phyloP scores from a whole-genome alignment of 2,797 vertebrate genomes.

The Sus cebifrons region DNA sequence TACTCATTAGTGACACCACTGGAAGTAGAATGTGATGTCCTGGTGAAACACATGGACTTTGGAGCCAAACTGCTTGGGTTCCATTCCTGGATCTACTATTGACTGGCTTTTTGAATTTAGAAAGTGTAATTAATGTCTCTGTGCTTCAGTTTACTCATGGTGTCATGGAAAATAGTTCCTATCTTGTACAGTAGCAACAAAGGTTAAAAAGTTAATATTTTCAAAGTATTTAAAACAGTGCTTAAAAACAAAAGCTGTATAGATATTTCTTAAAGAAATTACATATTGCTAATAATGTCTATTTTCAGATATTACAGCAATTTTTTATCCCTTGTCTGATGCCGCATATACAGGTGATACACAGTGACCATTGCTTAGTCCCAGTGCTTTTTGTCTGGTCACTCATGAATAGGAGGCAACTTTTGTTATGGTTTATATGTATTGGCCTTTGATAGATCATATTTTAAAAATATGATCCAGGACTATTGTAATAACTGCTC shows the following conservation, averaged over 20 bases:
- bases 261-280: neutral
- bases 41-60: neutral
- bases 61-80: neutral
- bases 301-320: neutral
- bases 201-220: neutral
- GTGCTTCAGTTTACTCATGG: neutral
- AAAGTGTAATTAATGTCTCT: neutral
- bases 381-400: neutral
- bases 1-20: rapidly evolving
- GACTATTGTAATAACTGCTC: neutral
- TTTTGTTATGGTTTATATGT: neutral
- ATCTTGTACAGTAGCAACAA: neutral
- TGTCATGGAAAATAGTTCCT: neutral
- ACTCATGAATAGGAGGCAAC: neutral
- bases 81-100: neutral
- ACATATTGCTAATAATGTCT: neutral
- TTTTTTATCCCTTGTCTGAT: neutral
- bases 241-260: neutral
- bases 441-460: neutral
- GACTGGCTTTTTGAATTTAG: neutral
- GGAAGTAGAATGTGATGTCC: neutral
- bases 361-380: neutral
- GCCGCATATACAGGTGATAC: neutral
- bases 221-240: neutral
- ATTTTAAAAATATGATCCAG: neutral